A percentile compares a stretch with the other conserved stretches of the same genome.
These are phyloP conservation scores for Meriones unguiculatus DNA, from an alignment of 2,113 vertebrate genomes.

Conservation along the genomic window DNA sequence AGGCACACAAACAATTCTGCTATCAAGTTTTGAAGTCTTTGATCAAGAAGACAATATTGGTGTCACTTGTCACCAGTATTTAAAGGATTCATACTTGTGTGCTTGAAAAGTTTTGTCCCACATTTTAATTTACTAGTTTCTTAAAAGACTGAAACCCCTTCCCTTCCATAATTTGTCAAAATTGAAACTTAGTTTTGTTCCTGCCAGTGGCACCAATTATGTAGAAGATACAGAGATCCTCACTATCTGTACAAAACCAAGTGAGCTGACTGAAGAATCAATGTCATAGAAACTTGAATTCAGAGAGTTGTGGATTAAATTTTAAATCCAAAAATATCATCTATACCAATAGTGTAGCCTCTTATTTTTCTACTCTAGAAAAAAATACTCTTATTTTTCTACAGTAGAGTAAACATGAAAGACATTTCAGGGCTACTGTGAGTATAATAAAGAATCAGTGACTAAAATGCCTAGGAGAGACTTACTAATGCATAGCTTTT, in stretches of 20 bases:
- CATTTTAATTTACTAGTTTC: background rate
- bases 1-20: background rate
- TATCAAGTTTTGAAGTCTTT: background rate
- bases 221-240: background rate
- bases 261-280: background rate
- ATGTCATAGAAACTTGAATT: background rate
- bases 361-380: background rate
- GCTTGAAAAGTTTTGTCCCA: background rate
- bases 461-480: background rate
- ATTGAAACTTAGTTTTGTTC: background rate
- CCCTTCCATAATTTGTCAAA: background rate
- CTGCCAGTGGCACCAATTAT: background rate
- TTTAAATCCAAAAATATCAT: background rate
- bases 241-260: background rate
- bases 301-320: background rate
- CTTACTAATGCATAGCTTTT: background rate
- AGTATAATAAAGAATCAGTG: background rate
- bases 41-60: background rate
- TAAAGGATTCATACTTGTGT: background rate
- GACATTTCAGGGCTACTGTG: background rate
- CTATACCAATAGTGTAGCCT: background rate
- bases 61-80: background rate
- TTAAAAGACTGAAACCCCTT: background rate
- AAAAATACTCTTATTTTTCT: background rate
- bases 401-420: background rate